Evolutionary conservation across 2,888 invertebrate species (phyloP), one percentile per base, ranked within the genome.

Genomic region (Auanema freiburgensis): DNA sequence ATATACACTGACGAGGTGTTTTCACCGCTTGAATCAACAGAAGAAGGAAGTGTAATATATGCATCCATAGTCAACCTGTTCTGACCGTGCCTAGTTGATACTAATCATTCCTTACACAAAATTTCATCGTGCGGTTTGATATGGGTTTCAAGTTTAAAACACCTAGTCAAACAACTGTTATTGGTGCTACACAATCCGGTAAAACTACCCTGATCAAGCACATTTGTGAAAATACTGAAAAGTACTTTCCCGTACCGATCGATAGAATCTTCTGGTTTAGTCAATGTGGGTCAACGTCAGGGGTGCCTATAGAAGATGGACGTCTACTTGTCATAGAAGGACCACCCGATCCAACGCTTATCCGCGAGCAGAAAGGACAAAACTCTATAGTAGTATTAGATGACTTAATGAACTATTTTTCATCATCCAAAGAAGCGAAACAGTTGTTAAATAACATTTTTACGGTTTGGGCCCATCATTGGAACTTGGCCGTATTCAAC

Each of bases 221-320:
- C 11, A 43, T 43, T 12, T 43, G 43, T 14, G 43, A 43, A 12
- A 14, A 43, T 14, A 14, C 43, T 11, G 43, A 43, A 11, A 43
- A 43, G 12, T 43, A 12, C 14, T 43, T 43, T 14, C 12, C 11
- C 43, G 11, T 11, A 12, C 11, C 11, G 43, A 43, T 43, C 11
- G 43, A 43, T 43, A 43, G 14, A 43, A 43, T 43, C 11, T 43
- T 43, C 14, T 43, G 43, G 43, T 43, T 43, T 14, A 43, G 43
- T 43, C 43, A 12, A 43, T 43, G 43, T 43, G 43, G 43, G 12
- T 11, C 43, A 11, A 43, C 43, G 11, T 43, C 43, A 12, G 43
- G 43, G 12, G 43, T 43, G 43, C 43, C 43, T 14, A 43, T 12
- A 43, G 14, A 43, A 11, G 43, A 43, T 14, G 12, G 12, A 12